Base-by-base conservation (phyloP, 2,888 invertebrate genomes). In the Fragum sueziense region DNA sequence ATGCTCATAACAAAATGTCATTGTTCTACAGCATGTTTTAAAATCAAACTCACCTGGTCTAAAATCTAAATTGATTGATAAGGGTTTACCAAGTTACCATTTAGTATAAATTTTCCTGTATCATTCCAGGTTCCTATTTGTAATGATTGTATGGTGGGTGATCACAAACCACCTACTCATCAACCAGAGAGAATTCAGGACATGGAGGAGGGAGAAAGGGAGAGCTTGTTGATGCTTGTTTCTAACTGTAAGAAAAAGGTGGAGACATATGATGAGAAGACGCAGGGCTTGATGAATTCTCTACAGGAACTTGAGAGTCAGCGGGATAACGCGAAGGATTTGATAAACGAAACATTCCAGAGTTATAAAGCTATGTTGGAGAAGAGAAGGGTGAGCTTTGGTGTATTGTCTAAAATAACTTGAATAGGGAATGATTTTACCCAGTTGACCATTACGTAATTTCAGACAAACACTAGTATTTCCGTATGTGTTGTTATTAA, bases 281-380 rank as follows among this genome's bases (percentile, higher is more conserved):
- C 96, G 65, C 95, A 95, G 29, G 95, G 95, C 88, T 94, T 98
- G 76, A 96, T 96, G 88, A 96, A 95, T 91, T 96, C 96, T 37
- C 94, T 98, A 71, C 96, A 96, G 80, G 98, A 98, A 88, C 94
- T 98, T 82, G 97, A 98, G 93, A 95, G 96, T 89, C 97, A 97
- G 92, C 96, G 97, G 85, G 97, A 97, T 90, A 96, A 96, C 88
- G 97, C 97, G 37, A 96, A 96, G 90, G 96, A 95, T 91, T 94
- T 96, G 81, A 97, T 98, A 41, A 86, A 90, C 70, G 93, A 93
- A 88, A 93, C 93, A 85, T 93, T 93, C 91, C 93, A 93, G 79
- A 93, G 91, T 78, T 93, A 93, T 84, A 96, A 96, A 92, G 96
- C 96, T 41, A 95, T 97, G 74, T 94, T 98, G 82, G 97, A 97